Evolutionary conservation across 2,797 vertebrate species (phyloP).

Genomic region (Antennarius maculatus): DNA sequence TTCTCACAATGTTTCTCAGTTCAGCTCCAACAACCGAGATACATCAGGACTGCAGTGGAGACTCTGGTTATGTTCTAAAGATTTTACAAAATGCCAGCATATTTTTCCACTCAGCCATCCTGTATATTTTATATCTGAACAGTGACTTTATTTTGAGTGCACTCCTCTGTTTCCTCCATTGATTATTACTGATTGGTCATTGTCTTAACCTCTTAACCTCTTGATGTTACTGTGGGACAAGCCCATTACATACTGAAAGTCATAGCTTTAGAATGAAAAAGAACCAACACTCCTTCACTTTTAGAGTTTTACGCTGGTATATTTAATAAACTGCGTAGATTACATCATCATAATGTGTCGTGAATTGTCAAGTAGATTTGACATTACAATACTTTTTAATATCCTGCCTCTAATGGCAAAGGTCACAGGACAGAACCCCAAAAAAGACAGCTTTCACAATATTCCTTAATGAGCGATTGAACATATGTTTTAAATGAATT

Average conservation of each 20-base stretch:
- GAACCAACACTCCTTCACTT: constrained; percentile 19
- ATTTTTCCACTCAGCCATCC: background rate
- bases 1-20: constrained; percentile 21
- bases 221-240: constrained; percentile 33
- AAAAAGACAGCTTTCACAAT: constrained; percentile 44
- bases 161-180: constrained; percentile 7
- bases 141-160: background rate
- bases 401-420: constrained; percentile 46
- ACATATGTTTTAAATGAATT: constrained; percentile 77
- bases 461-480: constrained; percentile 71
- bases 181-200: constrained; percentile 17
- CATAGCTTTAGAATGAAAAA: constrained; percentile 30
- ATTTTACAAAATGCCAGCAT: background rate
- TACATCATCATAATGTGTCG: constrained; percentile 17
- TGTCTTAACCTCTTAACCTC: constrained; percentile 19
- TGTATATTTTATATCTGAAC: constrained; percentile 11
- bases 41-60: too few species aligned
- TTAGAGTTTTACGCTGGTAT: background rate
- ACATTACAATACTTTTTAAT: constrained; percentile 67
- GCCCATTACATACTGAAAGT: constrained; percentile 32
- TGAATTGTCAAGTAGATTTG: constrained; percentile 32
- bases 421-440: constrained; percentile 43
- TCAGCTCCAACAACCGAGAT: background rate
- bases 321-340: constrained; percentile 15
- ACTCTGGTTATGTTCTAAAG: too few species aligned